These are phyloP conservation scores for Abscondita cerata DNA, from an alignment of 2,888 invertebrate species.

Conservation along the genomic window DNA sequence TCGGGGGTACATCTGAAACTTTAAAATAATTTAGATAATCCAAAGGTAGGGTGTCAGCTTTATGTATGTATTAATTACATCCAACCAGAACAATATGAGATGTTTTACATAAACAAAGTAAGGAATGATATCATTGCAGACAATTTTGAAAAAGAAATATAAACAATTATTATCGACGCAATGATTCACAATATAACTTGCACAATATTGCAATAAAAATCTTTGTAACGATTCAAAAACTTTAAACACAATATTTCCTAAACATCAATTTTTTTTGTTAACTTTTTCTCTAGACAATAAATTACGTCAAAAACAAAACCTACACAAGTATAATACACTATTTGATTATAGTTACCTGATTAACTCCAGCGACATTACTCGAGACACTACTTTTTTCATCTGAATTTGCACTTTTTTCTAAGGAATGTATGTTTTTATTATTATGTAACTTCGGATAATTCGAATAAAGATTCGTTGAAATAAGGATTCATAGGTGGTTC, in stretches of 20 bases:
- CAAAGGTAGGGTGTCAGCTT: no score
- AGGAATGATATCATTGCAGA: no score
- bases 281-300: no score
- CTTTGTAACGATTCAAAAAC: not conserved
- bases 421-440: slow-evolving; percentile 33
- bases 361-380: not conserved
- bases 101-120: no score
- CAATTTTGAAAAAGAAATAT: no score
- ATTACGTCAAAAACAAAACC: not conserved
- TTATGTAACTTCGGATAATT: slow-evolving; percentile 52
- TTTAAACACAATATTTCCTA: not conserved
- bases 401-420: slow-evolving; percentile 10
- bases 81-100: no score
- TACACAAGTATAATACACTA: not conserved
- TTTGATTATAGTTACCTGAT: slow-evolving; percentile 11
- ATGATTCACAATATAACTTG: no score
- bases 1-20: no score
- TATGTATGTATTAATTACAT: no score
- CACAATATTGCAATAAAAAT: no score
- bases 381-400: slow-evolving; percentile 8
- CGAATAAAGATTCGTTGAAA: slow-evolving; percentile 56
- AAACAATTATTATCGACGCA: not conserved
- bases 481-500: slow-evolving; percentile 54
- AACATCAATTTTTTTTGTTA: no score
- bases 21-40: no score